Evolutionary conservation across 1,140 invertebrate species (phyloP), one percentile per base, ranked within the genome.

Genomic region (Papilio polytes): DNA sequence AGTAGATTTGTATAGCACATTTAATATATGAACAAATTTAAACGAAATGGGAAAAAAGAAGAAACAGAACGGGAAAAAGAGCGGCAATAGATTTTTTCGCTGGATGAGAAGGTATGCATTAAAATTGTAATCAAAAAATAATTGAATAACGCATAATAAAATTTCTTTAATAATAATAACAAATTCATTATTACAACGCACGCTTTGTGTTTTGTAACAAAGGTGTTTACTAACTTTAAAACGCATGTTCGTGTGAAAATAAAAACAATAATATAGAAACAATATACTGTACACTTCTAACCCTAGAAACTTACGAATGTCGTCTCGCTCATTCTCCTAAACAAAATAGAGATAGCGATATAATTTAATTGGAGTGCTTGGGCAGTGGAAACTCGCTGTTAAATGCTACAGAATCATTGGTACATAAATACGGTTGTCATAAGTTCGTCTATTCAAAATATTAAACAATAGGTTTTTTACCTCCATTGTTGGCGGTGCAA

Each of bases 41-140:
- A 81, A 59, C 81, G 88, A 86, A 87, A 94, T 94, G 93, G 93
- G 93, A 81, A 94, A 93, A 81, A 93, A 94, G 88, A 94, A 93
- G 89, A 94, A 93, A 88, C 90, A 87, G 82, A 90, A 85, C 80
- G 89, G 85, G 20, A 92, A 90, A 77, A 91, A 87, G 83, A 85
- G 87, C 41, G 91, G 90, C 56, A 93, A 91, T 85, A 86, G 92
- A 80, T 94, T 94, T 82, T 94, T 94, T 83, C 90, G 93, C 59
- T 94, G 93, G 92, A 94, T 94, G 80, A 88, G 91, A 90, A 94
- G 93, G 93, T 94, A 94, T 85, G 56, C 44, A 56, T 20, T 8
- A 0, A 7, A 41, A 41, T 56, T 56, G 8, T 56, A n/a, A 56
- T 6, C 66, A 20, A 1, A 31, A 59, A 13, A 66, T 15, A 7